Conservation (phyloP, 2,797 vertebrate genomes). For the Ctenochaetus hawaiiensis region DNA sequence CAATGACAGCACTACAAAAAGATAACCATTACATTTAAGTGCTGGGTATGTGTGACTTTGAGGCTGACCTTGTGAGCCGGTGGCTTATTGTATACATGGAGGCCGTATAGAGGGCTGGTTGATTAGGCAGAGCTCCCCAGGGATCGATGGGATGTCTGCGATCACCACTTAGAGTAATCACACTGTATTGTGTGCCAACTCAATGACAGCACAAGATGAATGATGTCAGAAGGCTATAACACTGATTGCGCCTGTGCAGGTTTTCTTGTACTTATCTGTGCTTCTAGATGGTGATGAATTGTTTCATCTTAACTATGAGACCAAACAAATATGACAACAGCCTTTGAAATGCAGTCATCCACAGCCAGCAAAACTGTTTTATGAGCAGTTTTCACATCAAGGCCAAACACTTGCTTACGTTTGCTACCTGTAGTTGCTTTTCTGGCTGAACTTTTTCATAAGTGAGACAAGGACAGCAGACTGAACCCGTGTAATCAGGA, state of each 20-base stretch:
- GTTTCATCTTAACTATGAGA: constrained; percentile 1
- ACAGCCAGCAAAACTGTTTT: constrained; percentile 9
- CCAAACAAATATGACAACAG: constrained; percentile 36
- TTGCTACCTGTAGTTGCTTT: constrained; percentile 37
- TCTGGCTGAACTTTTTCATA: constrained; percentile 43
- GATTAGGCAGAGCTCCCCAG: constrained; percentile 74
- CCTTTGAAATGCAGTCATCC: constrained; percentile 12
- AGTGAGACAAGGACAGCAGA: constrained; percentile 43
- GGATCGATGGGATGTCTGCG: constrained; percentile 79
- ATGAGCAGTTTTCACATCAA: background rate
- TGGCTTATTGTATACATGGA: constrained; percentile 69
- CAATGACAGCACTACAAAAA: constrained; percentile 79
- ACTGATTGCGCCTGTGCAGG: constrained; percentile 34
- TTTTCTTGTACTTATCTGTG: constrained; percentile 46
- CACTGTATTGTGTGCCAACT: constrained; percentile 64
- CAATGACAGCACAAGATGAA: constrained; percentile 69
- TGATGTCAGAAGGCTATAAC: constrained; percentile 69
- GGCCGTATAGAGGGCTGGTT: constrained; percentile 57
- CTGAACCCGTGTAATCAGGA: constrained; percentile 70
- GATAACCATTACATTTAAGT: constrained; percentile 80
- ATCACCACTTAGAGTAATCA: constrained; percentile 82
- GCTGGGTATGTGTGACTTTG: constrained; percentile 77
- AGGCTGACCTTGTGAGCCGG: constrained; percentile 75
- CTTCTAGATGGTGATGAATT: constrained; percentile 50
- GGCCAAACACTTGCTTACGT: constrained; percentile 12